A percentile compares a stretch with the other conserved stretches of the same genome.
Conservation (phyloP, 2,797 vertebrate genomes). For the Pampus argenteus region DNA sequence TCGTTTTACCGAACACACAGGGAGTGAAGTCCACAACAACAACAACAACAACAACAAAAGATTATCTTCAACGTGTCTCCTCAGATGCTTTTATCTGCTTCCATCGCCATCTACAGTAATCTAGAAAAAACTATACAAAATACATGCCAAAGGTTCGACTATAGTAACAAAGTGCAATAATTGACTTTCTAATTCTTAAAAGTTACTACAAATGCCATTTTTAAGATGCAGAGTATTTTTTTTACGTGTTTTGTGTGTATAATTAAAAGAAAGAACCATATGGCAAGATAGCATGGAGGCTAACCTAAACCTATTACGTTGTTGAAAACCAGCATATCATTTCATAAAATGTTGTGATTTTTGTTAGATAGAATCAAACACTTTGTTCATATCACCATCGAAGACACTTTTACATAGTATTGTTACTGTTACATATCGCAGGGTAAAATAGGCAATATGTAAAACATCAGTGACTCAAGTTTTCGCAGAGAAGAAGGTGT, state of each 20-base stretch:
- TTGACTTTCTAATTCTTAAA: neutral
- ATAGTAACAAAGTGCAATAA: neutral
- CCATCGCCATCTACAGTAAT: constrained; percentile 11
- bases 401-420: neutral
- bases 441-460: neutral
- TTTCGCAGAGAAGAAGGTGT: constrained; percentile 2
- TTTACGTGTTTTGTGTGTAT: no score
- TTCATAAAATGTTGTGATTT: neutral
- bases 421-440: neutral
- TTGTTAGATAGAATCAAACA: neutral
- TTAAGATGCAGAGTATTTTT: no score
- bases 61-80: constrained; percentile 47
- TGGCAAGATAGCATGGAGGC: neutral
- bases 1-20: constrained; percentile 32
- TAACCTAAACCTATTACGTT: no score
- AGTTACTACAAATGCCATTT: no score
- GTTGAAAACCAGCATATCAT: neutral
- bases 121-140: neutral
- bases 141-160: neutral
- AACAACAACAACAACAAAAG: constrained; percentile 46
- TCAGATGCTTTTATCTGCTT: constrained; percentile 49
- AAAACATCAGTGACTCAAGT: neutral
- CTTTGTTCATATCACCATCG: neutral
- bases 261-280: no score
- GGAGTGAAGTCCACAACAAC: constrained; percentile 45